phyloP scores from a whole-genome alignment of 2,113 vertebrate genomes.

The Nothoprocta perdicaria region DNA sequence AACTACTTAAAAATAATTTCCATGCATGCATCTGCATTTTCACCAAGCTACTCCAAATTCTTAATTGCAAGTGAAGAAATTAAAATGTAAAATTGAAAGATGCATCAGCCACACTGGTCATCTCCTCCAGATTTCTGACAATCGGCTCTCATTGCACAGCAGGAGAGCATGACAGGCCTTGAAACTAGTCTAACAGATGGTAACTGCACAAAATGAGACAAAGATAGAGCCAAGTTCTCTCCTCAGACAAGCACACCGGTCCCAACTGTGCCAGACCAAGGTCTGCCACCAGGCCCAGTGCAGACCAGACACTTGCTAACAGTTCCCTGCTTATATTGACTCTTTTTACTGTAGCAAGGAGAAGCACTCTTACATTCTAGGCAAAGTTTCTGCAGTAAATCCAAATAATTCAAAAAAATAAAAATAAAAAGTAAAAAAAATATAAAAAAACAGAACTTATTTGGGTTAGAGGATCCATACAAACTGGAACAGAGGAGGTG shows the following conservation, averaged over 20 bases:
- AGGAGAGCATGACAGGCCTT: not conserved
- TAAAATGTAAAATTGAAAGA: not conserved
- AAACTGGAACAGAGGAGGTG: not conserved
- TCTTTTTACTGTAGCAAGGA: not conserved
- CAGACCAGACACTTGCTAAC: not conserved
- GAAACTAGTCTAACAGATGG: not conserved
- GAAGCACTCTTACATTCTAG: not conserved
- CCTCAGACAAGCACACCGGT: not conserved
- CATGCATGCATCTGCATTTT: not conserved
- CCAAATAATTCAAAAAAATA: not conserved
- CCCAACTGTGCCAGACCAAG: not conserved
- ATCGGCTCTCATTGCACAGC: not conserved
- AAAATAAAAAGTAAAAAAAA: not conserved
- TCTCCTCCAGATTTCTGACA: not conserved
- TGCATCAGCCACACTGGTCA: not conserved
- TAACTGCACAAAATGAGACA: not conserved
- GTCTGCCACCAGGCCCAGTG: not conserved
- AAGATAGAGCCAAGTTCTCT: not conserved
- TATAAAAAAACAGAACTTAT: not conserved
- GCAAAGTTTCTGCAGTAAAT: not conserved
- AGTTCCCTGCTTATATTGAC: not conserved
- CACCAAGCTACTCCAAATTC: not conserved
- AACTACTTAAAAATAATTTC: not conserved
- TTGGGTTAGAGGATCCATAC: not conserved
- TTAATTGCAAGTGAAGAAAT: not conserved